Evolutionary conservation across 2,113 vertebrate genomes (phyloP).

Genomic region (Rafetus swinhoei): DNA sequence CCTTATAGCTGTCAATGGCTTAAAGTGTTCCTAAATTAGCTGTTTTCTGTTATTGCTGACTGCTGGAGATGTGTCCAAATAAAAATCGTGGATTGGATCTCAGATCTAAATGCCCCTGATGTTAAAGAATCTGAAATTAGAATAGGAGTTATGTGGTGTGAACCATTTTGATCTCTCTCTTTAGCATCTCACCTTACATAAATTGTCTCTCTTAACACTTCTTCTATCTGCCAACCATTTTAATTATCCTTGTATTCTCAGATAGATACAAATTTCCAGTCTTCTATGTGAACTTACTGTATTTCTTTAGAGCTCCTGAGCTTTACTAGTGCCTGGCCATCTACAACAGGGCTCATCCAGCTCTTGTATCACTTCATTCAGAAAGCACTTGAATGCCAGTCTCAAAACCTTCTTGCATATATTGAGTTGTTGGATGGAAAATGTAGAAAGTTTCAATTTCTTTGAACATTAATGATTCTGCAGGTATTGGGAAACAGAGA

Average conservation of each 20-base stretch:
- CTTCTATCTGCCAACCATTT: not conserved
- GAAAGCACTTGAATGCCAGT: not conserved
- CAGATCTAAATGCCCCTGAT: not conserved
- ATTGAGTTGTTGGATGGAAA: not conserved
- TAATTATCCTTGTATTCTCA: not conserved
- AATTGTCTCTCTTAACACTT: not conserved
- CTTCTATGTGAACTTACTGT: not conserved
- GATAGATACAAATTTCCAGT: not conserved
- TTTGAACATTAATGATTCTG: not conserved
- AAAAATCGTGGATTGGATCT: not conserved
- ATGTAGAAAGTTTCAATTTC: not conserved
- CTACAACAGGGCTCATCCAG: not conserved
- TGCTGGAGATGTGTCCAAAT: not conserved
- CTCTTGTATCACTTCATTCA: fast-evolving
- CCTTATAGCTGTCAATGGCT: not conserved
- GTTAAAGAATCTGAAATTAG: not conserved
- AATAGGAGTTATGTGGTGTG: not conserved
- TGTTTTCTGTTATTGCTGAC: not conserved
- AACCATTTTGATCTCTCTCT: not conserved
- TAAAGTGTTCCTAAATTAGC: not conserved
- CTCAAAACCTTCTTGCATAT: not conserved
- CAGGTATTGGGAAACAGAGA: not conserved
- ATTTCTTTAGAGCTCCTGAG: not conserved
- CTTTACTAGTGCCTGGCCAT: not conserved
- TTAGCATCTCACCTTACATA: not conserved